These are phyloP conservation scores for Sarcophaga carnaria DNA, from an alignment of 2,888 invertebrate genomes.

Conservation along the genomic window DNA sequence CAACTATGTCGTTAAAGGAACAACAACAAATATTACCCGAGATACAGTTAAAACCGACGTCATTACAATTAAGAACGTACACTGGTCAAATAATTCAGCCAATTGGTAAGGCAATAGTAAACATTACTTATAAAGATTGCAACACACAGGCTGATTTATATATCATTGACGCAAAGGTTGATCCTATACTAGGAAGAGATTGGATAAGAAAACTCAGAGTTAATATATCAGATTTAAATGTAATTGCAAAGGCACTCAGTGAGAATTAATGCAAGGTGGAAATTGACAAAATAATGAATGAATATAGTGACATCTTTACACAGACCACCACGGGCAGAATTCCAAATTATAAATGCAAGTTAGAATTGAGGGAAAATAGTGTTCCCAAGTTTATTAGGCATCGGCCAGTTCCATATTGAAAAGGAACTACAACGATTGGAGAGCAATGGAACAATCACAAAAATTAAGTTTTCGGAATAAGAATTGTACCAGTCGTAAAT, in stretches of 20 bases:
- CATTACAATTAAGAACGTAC: conserved; percentile 46
- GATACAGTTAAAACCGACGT: conserved; percentile 22
- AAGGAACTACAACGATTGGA: conserved; percentile 10
- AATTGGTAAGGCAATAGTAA: conserved; percentile 7
- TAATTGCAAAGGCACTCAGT: too few species aligned
- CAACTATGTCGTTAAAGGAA: neutral
- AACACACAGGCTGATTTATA: conserved; percentile 5
- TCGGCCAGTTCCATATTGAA: too few species aligned
- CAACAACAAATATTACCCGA: neutral
- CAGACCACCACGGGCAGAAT: neutral
- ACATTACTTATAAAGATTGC: conserved; percentile 1
- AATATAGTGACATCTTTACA: too few species aligned
- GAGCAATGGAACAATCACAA: conserved; percentile 32
- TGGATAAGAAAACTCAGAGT: neutral
- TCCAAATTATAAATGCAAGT: too few species aligned
- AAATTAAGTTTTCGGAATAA: conserved; percentile 36
- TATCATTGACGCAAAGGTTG: conserved; percentile 40
- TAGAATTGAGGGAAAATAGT: too few species aligned
- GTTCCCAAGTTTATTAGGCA: too few species aligned
- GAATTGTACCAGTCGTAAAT: conserved; percentile 11
- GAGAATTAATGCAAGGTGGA: neutral
- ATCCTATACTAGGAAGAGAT: conserved; percentile 9
- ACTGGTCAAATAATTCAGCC: conserved; percentile 44
- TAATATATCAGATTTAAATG: too few species aligned
- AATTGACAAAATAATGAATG: neutral